These are phyloP conservation scores for Stichodactyla mertensii DNA, from an alignment of 64 coral and sea anemone genomes.

Conservation along the genomic window DNA sequence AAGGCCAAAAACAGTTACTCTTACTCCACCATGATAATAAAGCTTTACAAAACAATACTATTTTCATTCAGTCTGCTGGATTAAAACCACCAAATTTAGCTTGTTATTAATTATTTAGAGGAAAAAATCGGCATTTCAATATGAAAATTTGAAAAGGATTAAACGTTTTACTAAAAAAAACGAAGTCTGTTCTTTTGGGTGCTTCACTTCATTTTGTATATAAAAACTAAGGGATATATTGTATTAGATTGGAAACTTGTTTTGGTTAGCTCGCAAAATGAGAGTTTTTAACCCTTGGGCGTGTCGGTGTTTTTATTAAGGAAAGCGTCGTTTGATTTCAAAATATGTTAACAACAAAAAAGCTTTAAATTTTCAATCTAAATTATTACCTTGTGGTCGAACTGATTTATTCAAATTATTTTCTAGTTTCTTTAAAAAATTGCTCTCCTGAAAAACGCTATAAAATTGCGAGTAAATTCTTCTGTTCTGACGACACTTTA, in stretches of 20 bases:
- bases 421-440: neutral
- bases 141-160: neutral
- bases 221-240: neutral
- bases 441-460: neutral
- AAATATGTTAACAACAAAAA: neutral
- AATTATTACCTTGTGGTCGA: neutral
- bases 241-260: neutral
- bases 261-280: neutral
- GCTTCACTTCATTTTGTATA: no score
- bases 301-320: neutral
- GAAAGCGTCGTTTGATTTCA: neutral
- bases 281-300: neutral
- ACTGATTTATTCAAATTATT: neutral
- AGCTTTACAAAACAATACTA: neutral
- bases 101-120: neutral
- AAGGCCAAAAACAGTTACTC: neutral
- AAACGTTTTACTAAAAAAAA: neutral
- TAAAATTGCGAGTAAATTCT: neutral
- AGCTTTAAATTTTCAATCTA: neutral
- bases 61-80: neutral
- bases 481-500: neutral
- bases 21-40: neutral
- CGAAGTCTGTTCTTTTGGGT: neutral
- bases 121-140: neutral
- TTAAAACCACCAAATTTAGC: constrained; percentile 4